Evolutionary conservation across 1,140 invertebrate species (phyloP).

Genomic region (Ceratina australensis): DNA sequence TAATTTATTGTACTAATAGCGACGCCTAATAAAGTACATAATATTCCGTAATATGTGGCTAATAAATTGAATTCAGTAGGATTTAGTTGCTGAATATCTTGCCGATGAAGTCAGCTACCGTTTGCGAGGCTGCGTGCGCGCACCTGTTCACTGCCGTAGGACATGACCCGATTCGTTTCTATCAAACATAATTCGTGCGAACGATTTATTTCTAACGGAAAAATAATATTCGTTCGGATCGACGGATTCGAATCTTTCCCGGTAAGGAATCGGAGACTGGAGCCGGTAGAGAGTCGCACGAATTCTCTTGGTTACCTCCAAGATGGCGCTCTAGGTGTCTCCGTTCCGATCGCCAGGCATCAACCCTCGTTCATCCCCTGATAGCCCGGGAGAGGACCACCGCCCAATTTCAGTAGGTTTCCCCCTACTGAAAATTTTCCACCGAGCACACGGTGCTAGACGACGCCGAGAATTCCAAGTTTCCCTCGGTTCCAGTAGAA

Average conservation of each 20-base stretch:
- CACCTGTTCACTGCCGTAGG: no score
- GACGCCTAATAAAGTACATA: not conserved
- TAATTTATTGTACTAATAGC: slow-evolving; percentile 11
- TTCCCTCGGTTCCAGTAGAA: slow-evolving; percentile 19
- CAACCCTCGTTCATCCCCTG: slow-evolving; percentile 49
- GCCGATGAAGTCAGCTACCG: no score
- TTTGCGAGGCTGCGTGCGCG: not conserved
- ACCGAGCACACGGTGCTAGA: no score
- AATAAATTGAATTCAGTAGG: not conserved
- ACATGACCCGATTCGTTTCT: no score
- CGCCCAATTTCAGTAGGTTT: slow-evolving; percentile 63
- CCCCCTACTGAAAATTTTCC: slow-evolving; percentile 9
- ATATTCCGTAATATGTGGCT: not conserved
- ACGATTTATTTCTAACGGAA: no score
- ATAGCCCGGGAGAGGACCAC: slow-evolving; percentile 58
- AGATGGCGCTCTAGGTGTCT: slow-evolving; percentile 76
- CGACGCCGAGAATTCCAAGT: slow-evolving; percentile 6
- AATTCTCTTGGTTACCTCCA: slow-evolving; percentile 61
- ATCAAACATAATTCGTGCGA: no score
- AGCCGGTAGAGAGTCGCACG: slow-evolving; percentile 42
- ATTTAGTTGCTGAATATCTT: no score
- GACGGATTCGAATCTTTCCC: no score
- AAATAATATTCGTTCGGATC: no score
- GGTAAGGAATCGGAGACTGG: no score
- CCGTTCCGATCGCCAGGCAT: slow-evolving; percentile 61